A percentile compares a stretch with the other conserved stretches of the same genome.
phyloP scores from a whole-genome alignment of 2,113 vertebrate species.

The Heterochromis multidens region DNA sequence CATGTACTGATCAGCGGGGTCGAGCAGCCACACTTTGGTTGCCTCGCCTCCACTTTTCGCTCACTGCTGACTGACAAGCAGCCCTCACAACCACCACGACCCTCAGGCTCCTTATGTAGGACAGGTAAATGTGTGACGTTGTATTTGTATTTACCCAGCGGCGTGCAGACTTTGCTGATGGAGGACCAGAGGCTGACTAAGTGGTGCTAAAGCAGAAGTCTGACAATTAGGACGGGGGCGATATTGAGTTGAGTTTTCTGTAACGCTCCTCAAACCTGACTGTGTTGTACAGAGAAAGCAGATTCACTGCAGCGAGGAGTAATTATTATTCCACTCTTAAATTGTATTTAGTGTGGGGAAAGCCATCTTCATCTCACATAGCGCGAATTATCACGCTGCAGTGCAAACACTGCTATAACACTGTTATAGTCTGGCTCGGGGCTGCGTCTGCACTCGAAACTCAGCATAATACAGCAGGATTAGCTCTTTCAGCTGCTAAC shows the following conservation, averaged over 20 bases:
- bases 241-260: constrained; percentile 40
- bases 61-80: constrained; percentile 73
- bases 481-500: constrained; percentile 56
- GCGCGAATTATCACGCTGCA: constrained; percentile 46
- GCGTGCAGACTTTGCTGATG: constrained; percentile 77
- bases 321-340: constrained; percentile 60
- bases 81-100: constrained; percentile 71
- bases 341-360: constrained; percentile 57
- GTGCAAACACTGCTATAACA: constrained; percentile 37
- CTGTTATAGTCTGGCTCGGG: background rate
- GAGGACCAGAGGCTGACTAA: constrained; percentile 42
- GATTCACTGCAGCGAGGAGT: constrained; percentile 44
- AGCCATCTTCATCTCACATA: constrained; percentile 12
- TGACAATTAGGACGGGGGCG: constrained; percentile 43
- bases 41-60: constrained; percentile 69
- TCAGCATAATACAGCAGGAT: constrained; percentile 27
- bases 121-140: constrained; percentile 84
- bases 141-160: constrained; percentile 70
- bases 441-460: constrained; percentile 27
- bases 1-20: constrained; percentile 71
- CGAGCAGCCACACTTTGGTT: constrained; percentile 68
- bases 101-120: constrained; percentile 68
- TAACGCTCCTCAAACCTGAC: background rate
- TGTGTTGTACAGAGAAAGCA: constrained; percentile 56
- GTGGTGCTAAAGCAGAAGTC: constrained; percentile 8